These are phyloP conservation scores for Philhelius pedissequus DNA, from an alignment of 2,888 invertebrate species.

Conservation along the genomic window DNA sequence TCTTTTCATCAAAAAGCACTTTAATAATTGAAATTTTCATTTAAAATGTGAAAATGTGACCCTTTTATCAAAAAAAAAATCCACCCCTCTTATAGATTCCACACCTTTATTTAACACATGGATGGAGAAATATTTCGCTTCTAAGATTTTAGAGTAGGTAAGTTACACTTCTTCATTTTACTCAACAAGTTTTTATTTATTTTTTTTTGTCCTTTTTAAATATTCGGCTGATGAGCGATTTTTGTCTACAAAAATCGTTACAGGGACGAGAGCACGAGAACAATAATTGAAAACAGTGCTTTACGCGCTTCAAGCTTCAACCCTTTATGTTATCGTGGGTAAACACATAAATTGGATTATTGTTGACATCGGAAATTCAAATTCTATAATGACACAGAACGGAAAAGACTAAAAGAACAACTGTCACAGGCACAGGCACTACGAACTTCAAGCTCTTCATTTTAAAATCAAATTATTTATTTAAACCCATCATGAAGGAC, in stretches of 20 bases:
- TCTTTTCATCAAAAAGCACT: not conserved
- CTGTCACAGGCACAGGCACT: too few relatives aligned
- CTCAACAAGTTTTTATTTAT: not conserved
- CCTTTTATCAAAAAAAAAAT: conserved; percentile 20
- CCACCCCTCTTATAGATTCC: not conserved
- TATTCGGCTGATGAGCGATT: not conserved
- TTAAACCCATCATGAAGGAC: too few relatives aligned
- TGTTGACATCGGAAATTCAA: conserved; percentile 53
- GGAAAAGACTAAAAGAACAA: not conserved
- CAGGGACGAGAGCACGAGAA: not conserved
- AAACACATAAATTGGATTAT: conserved; percentile 39
- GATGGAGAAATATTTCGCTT: not conserved
- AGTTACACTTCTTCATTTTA: conserved; percentile 7
- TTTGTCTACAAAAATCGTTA: not conserved
- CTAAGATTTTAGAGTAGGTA: conserved; percentile 7
- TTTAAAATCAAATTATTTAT: not conserved
- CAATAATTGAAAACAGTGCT: conserved; percentile 23
- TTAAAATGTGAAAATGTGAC: conserved; percentile 19
- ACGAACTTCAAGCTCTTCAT: not conserved
- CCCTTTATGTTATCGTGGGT: conserved; percentile 26
- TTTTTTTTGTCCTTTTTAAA: not conserved
- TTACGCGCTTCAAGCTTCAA: conserved; percentile 1
- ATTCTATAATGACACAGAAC: conserved; percentile 39
- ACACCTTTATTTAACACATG: not conserved
- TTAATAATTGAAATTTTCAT: conserved; percentile 43